A percentile compares a stretch with the other conserved stretches of the same genome.
phyloP scores from a whole-genome alignment of 2,797 vertebrate species.

The Acridotheres tristis region DNA sequence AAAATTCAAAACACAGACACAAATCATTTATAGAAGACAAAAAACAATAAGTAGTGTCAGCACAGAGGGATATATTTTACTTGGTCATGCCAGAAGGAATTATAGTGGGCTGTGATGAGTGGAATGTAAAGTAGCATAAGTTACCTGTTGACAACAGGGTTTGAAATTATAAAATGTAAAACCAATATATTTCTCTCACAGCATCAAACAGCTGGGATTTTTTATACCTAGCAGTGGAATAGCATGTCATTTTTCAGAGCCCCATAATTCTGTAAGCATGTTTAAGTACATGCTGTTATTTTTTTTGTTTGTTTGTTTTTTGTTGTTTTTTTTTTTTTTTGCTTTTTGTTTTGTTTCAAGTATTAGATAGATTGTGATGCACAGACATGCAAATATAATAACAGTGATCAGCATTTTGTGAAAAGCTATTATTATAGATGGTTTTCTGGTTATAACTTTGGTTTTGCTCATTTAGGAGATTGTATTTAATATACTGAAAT shows the following conservation, averaged over 20 bases:
- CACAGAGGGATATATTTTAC: constrained; percentile 72
- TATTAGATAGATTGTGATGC: background rate
- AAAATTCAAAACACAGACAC: constrained; percentile 75
- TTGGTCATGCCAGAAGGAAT: constrained; percentile 72
- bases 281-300: constrained; percentile 58
- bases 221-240: constrained; percentile 65
- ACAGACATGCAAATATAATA: background rate
- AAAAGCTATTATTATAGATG: background rate
- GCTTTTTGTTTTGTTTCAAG: constrained; percentile 17
- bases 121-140: constrained; percentile 76
- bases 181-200: constrained; percentile 69
- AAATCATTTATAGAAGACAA: constrained; percentile 78
- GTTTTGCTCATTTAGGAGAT: background rate
- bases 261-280: constrained; percentile 52
- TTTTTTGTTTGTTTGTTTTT: background rate
- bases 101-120: constrained; percentile 67
- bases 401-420: background rate
- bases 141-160: constrained; percentile 73
- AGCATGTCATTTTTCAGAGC: constrained; percentile 55
- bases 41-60: constrained; percentile 76
- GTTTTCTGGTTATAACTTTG: background rate
- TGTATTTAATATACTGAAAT: background rate
- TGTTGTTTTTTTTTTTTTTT: background rate
- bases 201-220: constrained; percentile 69
- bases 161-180: constrained; percentile 78